Percentiles rank a stretch among this genome's conserved stretches.
These are phyloP conservation scores for Perizoma flavofasciatum DNA, from an alignment of 2,888 invertebrate genomes.

Conservation along the genomic window DNA sequence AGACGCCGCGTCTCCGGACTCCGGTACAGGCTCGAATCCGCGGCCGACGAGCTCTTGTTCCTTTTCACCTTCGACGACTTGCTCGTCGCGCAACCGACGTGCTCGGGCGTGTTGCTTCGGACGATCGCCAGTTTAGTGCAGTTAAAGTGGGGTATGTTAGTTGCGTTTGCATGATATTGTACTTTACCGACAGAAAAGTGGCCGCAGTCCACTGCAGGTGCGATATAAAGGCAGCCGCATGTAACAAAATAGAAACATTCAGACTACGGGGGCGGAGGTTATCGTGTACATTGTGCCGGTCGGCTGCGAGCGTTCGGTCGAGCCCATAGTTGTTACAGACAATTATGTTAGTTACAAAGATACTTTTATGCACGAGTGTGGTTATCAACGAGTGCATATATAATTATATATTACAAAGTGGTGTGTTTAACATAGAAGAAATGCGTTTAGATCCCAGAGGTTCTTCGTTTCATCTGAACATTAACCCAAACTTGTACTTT, in stretches of 20 bases:
- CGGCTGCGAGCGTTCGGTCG: constrained; percentile 21
- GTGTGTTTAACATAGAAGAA: constrained; percentile 22
- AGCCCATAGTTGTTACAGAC: constrained; percentile 26
- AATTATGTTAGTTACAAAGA: constrained; percentile 36
- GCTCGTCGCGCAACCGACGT: constrained; percentile 52
- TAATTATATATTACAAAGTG: constrained; percentile 24
- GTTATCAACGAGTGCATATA: constrained; percentile 37
- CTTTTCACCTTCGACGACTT: constrained; percentile 72
- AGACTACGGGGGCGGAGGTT: constrained; percentile 53
- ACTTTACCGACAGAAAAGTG: constrained; percentile 87
- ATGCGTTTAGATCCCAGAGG: constrained; percentile 31
- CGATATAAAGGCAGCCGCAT: constrained; percentile 84
- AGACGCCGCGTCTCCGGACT: constrained; percentile 68
- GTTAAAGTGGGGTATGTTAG: constrained; percentile 78
- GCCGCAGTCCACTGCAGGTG: constrained; percentile 86
- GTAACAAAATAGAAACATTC: constrained; percentile 83
- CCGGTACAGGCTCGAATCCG: constrained; percentile 67
- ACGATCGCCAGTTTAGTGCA: constrained; percentile 68
- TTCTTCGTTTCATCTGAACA: constrained; percentile 40
- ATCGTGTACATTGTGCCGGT: constrained; percentile 11
- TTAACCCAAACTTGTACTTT: constrained; percentile 27
- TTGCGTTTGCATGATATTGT: constrained; percentile 86
- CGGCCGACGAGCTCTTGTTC: constrained; percentile 80
- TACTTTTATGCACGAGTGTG: constrained; percentile 28
- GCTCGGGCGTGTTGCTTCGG: constrained; percentile 69